phyloP scores from a whole-genome alignment of 2,113 vertebrate species.

The Antennarius striatus region DNA sequence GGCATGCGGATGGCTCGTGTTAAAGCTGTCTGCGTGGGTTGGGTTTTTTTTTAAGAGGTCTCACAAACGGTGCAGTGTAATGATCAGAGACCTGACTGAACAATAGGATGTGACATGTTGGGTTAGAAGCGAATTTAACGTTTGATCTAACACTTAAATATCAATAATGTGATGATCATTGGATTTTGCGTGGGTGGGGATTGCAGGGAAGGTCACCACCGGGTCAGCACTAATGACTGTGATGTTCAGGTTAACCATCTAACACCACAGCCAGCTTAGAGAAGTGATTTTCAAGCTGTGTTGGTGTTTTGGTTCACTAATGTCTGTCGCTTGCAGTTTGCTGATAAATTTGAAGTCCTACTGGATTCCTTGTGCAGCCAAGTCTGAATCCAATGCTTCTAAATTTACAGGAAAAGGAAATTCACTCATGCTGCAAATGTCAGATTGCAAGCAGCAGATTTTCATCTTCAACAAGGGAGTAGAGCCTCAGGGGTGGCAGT shows the following conservation, averaged over 20 bases:
- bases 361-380: no score
- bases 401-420: no score
- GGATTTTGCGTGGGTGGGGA: neutral
- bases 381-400: no score
- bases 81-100: neutral
- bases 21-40: conserved; percentile 9
- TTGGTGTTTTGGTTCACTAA: neutral
- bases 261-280: neutral
- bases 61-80: neutral
- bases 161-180: neutral
- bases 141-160: neutral
- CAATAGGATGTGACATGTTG: neutral
- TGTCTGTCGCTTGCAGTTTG: neutral
- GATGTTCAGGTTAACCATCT: neutral
- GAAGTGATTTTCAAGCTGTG: neutral
- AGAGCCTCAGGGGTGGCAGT: no score
- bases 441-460: no score
- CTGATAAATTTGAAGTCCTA: no score
- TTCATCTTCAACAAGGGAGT: no score
- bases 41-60: conserved; percentile 1
- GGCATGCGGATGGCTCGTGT: conserved; percentile 43
- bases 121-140: neutral
- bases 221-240: neutral
- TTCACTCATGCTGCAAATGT: no score
- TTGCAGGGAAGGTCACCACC: neutral